These are phyloP conservation scores for Aptenodytes patagonicus DNA, from an alignment of 2,113 vertebrate species.

Conservation along the genomic window DNA sequence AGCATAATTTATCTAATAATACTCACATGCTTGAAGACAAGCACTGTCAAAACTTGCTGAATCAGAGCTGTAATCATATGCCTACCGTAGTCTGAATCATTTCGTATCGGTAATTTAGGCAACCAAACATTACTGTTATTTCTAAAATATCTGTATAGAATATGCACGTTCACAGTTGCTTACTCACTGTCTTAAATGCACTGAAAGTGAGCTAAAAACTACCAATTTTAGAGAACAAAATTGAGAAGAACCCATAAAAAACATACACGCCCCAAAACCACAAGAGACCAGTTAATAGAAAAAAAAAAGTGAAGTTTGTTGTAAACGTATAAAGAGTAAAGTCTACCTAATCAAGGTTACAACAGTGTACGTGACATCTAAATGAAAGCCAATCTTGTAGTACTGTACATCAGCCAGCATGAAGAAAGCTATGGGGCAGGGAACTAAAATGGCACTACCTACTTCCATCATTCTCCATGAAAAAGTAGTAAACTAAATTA, in stretches of 20 bases:
- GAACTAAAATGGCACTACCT: not conserved
- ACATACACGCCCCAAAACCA: not conserved
- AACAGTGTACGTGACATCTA: not conserved
- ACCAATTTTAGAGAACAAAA: not conserved
- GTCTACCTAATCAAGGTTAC: not conserved
- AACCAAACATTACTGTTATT: not conserved
- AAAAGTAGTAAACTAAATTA: not conserved
- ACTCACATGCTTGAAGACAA: not conserved
- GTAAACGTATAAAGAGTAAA: not conserved
- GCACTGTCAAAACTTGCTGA: not conserved
- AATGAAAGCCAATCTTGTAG: not conserved
- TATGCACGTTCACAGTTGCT: not conserved
- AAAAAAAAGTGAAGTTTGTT: not conserved
- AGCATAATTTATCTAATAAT: not conserved
- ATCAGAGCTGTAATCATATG: not conserved
- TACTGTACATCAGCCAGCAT: not conserved
- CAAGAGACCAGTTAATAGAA: not conserved
- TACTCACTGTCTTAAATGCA: not conserved
- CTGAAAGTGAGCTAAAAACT: not conserved
- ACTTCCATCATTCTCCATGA: not conserved
- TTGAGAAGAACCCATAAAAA: not conserved
- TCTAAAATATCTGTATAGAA: not conserved
- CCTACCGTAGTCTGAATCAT: not conserved
- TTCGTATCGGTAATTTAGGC: not conserved
- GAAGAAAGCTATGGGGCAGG: not conserved